phyloP scores from a whole-genome alignment of 2,113 vertebrate species.

The Pterophyllum scalare region DNA sequence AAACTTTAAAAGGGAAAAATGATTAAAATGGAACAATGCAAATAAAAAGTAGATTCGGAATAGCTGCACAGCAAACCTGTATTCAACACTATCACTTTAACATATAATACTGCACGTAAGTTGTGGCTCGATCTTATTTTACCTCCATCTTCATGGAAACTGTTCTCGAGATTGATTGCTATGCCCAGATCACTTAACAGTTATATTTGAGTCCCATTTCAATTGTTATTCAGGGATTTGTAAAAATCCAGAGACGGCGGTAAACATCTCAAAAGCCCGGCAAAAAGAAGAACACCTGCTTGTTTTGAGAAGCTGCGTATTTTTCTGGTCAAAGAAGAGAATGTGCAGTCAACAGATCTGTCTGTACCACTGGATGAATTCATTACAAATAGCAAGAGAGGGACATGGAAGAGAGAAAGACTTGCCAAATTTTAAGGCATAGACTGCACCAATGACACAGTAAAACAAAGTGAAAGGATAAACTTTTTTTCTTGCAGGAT shows the following conservation, averaged over 20 bases:
- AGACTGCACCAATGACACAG: not conserved
- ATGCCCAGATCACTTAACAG: constrained; percentile 2
- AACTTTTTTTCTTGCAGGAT: not conserved
- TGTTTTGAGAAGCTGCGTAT: constrained; percentile 56
- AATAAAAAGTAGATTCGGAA: not conserved
- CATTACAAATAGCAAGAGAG: constrained; percentile 61
- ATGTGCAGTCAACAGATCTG: constrained; percentile 80
- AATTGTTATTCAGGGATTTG: not conserved
- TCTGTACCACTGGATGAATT: constrained; percentile 63
- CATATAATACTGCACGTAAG: not conserved
- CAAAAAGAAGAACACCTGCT: constrained; percentile 59
- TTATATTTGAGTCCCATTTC: not conserved
- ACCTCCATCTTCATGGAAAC: not conserved
- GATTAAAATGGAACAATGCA: not conserved
- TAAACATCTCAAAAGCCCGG: constrained; percentile 6
- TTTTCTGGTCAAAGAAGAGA: constrained; percentile 85
- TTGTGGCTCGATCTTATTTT: not conserved
- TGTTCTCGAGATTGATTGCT: not conserved
- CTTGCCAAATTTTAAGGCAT: not conserved
- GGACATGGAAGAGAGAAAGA: constrained; percentile 31
- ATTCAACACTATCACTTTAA: not conserved
- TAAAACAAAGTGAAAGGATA: not conserved
- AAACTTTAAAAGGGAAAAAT: not conserved
- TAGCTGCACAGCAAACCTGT: not conserved
- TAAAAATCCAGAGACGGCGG: not conserved